These are phyloP conservation scores for Scolopax mira DNA, from an alignment of 2,113 vertebrate genomes.

Conservation along the genomic window DNA sequence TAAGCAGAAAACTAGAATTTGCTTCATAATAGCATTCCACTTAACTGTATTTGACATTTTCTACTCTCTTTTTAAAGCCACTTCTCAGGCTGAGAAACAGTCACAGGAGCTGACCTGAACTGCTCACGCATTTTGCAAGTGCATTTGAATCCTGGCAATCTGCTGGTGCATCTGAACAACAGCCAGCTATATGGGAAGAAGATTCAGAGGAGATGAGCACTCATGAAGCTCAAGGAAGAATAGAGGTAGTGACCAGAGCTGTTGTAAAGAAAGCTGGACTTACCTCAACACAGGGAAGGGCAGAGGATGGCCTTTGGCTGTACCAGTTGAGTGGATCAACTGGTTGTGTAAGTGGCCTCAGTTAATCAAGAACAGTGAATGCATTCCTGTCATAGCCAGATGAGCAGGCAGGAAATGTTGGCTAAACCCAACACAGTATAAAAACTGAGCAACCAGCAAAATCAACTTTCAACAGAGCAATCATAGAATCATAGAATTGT, in stretches of 20 bases:
- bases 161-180: neutral
- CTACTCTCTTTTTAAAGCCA: neutral
- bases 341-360: neutral
- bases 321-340: neutral
- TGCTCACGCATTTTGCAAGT: neutral
- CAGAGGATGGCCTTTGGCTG: neutral
- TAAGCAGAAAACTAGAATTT: neutral
- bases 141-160: neutral
- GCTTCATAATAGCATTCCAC: neutral
- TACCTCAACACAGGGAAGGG: neutral
- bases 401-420: rapidly evolving
- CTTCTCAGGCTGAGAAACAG: neutral
- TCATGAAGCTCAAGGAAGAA: neutral
- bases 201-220: neutral
- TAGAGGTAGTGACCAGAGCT: neutral
- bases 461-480: neutral
- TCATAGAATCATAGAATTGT: no score
- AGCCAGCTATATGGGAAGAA: neutral
- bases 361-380: neutral
- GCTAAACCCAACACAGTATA: neutral
- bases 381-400: neutral
- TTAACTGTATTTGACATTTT: neutral
- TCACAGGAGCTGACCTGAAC: neutral
- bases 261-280: neutral
- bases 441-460: neutral